These are phyloP conservation scores for Laodelphax striatellus DNA, from an alignment of 1,140 invertebrate species.

Conservation along the genomic window DNA sequence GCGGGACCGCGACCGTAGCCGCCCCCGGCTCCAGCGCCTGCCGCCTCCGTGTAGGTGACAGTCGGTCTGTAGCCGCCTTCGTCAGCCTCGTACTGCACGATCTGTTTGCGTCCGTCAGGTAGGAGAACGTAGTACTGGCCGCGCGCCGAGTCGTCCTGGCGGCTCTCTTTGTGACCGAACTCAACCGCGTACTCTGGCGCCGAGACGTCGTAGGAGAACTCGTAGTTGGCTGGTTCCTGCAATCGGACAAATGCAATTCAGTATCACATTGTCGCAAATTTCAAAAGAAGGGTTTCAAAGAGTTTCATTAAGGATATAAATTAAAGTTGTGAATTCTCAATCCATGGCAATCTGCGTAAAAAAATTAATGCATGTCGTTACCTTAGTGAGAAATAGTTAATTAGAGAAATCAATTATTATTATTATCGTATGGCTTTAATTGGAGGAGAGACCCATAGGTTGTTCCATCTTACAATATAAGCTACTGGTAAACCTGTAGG, in stretches of 20 bases:
- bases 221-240: constrained; percentile 71
- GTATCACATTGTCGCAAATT: too few species aligned
- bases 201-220: constrained; percentile 74
- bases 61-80: constrained; percentile 68
- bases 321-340: too few species aligned
- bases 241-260: constrained; percentile 14
- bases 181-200: constrained; percentile 54
- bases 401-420: too few species aligned
- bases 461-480: too few species aligned
- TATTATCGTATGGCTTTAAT: too few species aligned
- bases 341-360: too few species aligned
- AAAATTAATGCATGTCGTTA: too few species aligned
- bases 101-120: constrained; percentile 72
- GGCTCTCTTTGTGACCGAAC: constrained; percentile 69
- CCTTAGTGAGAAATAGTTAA: too few species aligned
- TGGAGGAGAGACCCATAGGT: too few species aligned
- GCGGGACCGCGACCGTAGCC: neutral
- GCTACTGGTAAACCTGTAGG: too few species aligned
- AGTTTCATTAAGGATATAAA: too few species aligned
- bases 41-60: constrained; percentile 41
- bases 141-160: constrained; percentile 62
- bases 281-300: too few species aligned
- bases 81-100: constrained; percentile 45
- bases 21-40: neutral
- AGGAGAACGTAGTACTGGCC: constrained; percentile 75